A percentile compares a stretch with the other conserved stretches of the same genome.
These are phyloP conservation scores for Phycodurus eques DNA, from an alignment of 2,113 vertebrate species.

Conservation along the genomic window DNA sequence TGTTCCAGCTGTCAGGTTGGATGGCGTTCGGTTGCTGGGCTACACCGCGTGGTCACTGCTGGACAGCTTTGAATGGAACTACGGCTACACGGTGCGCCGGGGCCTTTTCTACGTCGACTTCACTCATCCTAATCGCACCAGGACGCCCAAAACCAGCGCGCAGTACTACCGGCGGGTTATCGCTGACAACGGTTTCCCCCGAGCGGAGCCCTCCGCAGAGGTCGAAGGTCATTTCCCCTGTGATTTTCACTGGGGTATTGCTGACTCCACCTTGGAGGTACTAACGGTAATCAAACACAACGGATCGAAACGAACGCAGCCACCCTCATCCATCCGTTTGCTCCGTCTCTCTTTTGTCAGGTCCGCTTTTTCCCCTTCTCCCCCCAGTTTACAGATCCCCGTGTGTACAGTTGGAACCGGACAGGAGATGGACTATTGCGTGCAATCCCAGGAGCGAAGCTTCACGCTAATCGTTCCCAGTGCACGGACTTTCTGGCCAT, in stretches of 20 bases:
- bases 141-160: conserved; percentile 86
- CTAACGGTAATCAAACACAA: conserved; percentile 18
- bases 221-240: conserved; percentile 83
- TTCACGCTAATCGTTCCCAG: conserved; percentile 80
- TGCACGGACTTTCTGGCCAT: conserved; percentile 90
- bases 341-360: conserved; percentile 62
- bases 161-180: conserved; percentile 84
- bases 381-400: conserved; percentile 86
- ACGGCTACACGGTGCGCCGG: conserved; percentile 78
- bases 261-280: conserved; percentile 89
- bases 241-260: conserved; percentile 89
- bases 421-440: conserved; percentile 81
- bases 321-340: background rate
- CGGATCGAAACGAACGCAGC: too few species aligned
- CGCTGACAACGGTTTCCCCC: conserved; percentile 80
- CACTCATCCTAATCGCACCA: conserved; percentile 71
- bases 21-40: conserved; percentile 84
- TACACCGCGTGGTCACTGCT: conserved; percentile 91
- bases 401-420: conserved; percentile 89
- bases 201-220: conserved; percentile 54
- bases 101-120: conserved; percentile 92
- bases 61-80: conserved; percentile 94
- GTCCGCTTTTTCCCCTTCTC: conserved; percentile 82
- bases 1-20: conserved; percentile 79
- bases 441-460: conserved; percentile 77